Conservation (phyloP, 2,797 vertebrate genomes). For the Pteropus rufus region DNA sequence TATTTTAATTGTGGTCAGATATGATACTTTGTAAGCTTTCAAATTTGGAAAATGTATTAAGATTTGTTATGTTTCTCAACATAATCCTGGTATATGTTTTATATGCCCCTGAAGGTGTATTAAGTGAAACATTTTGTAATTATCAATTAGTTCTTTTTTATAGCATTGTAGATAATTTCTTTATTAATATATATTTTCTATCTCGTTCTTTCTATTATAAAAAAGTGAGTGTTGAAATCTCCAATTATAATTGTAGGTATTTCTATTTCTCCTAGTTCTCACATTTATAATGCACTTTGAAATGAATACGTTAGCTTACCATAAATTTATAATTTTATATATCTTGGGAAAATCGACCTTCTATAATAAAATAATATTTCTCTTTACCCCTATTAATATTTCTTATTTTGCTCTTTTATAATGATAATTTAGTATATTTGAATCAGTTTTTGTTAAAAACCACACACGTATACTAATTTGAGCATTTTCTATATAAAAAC, state of each 20-base stretch:
- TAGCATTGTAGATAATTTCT: neutral
- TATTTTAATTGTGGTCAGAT: neutral
- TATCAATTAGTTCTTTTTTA: neutral
- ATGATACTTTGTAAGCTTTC: neutral
- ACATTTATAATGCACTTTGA: neutral
- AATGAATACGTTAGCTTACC: neutral
- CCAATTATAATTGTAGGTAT: neutral
- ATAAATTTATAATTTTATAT: neutral
- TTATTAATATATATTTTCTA: neutral
- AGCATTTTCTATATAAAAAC: neutral
- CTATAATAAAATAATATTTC: neutral
- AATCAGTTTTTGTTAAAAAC: neutral
- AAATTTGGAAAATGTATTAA: neutral
- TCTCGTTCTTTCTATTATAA: neutral
- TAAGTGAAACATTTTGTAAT: neutral
- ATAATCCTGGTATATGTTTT: too few relatives aligned
- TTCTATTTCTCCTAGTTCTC: neutral
- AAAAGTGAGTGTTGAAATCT: neutral
- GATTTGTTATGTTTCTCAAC: neutral
- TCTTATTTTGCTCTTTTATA: neutral
- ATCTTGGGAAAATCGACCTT: neutral
- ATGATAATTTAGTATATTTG: neutral
- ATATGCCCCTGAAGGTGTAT: too few relatives aligned
- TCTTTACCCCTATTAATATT: neutral
- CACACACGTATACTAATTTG: neutral